phyloP scores from a whole-genome alignment of 2,113 vertebrate genomes.

The Amia ocellicauda region DNA sequence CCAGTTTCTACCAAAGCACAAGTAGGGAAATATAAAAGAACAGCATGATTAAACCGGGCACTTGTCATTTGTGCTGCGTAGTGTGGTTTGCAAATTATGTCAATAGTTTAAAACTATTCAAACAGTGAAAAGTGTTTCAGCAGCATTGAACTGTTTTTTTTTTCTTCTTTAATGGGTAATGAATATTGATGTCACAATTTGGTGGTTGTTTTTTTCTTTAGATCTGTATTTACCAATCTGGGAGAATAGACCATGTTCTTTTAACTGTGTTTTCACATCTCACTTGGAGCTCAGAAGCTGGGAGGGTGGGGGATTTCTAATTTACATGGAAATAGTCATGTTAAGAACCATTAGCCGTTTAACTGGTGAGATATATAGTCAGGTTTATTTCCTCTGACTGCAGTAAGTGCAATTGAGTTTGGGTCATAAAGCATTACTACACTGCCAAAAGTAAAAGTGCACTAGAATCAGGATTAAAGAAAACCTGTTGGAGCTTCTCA shows the following conservation, averaged over 20 bases:
- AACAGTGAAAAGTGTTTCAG: too few relatives aligned
- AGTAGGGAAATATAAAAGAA: too few relatives aligned
- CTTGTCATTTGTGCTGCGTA: too few relatives aligned
- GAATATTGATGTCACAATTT: too few relatives aligned
- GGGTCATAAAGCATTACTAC: not conserved
- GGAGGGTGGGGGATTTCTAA: not conserved
- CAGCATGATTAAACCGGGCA: too few relatives aligned
- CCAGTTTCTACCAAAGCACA: too few relatives aligned
- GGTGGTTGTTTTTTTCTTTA: too few relatives aligned
- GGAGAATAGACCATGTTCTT: too few relatives aligned
- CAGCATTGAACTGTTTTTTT: too few relatives aligned
- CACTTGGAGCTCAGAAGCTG: not conserved
- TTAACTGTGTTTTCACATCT: too few relatives aligned
- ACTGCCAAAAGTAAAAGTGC: not conserved
- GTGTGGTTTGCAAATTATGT: constrained; percentile 31
- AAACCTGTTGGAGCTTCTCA: not conserved
- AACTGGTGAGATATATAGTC: not conserved
- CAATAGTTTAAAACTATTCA: constrained; percentile 17
- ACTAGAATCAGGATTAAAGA: not conserved
- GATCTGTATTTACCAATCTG: too few relatives aligned
- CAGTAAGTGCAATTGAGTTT: not conserved
- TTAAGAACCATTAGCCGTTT: not conserved
- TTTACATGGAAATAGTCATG: not conserved
- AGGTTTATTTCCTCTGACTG: not conserved
- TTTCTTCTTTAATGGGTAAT: too few relatives aligned